Percentiles rank a stretch among this genome's conserved stretches.
These are phyloP conservation scores for Platerodrilus igneus DNA, from an alignment of 2,888 invertebrate genomes.

Conservation along the genomic window DNA sequence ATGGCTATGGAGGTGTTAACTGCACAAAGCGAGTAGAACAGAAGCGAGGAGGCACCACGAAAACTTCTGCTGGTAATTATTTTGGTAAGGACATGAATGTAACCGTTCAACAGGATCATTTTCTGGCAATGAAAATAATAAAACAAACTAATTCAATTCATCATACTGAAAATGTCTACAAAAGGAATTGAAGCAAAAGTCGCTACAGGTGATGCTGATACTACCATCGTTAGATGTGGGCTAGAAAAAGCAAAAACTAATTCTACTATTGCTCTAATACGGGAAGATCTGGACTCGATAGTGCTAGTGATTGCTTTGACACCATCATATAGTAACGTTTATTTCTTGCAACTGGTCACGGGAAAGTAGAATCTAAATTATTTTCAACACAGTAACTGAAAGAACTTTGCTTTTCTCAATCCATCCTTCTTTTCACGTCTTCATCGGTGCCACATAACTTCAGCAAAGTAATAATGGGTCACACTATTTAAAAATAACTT, in stretches of 20 bases:
- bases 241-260: conserved; percentile 20
- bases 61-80: conserved; percentile 19
- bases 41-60: conserved; percentile 19
- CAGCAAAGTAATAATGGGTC: no score
- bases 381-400: no score
- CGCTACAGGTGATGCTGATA: conserved; percentile 25
- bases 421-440: no score
- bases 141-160: conserved; percentile 20
- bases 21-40: conserved; percentile 23
- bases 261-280: conserved; percentile 17
- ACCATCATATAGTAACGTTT: conserved; percentile 8
- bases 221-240: conserved; percentile 25
- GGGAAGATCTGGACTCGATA: conserved; percentile 20
- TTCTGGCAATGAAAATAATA: conserved; percentile 16
- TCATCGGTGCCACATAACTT: no score
- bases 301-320: conserved; percentile 13
- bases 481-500: no score
- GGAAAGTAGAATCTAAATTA: conserved; percentile 3
- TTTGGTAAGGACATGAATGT: conserved; percentile 12
- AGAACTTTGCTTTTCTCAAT: no score
- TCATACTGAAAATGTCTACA: conserved; percentile 20
- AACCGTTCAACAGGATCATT: conserved; percentile 14
- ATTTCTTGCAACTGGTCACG: conserved; percentile 17
- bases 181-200: conserved; percentile 23
- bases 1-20: conserved; percentile 14